Evolutionary conservation across 2,888 invertebrate species (phyloP), one percentile per base, ranked within the genome.

Genomic region (Euzophera pinguis): DNA sequence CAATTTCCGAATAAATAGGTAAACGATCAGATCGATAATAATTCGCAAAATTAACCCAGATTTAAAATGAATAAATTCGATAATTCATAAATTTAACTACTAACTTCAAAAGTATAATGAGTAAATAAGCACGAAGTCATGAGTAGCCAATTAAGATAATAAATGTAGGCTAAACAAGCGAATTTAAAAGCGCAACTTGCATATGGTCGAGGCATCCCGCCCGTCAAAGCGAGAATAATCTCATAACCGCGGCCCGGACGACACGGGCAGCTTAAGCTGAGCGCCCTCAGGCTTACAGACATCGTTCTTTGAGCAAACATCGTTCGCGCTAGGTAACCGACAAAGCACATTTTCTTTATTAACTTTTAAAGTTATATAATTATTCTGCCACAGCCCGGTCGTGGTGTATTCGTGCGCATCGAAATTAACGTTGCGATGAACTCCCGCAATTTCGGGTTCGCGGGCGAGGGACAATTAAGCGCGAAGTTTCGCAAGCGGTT

Each of bases 211-310:
- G 73, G 72, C 71, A 69, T 59, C 69, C 73, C 77, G 59, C 69
- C 73, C 77, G 81, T 83, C 85, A 85, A 85, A 87, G 85, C 80
- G 79, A 81, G 78, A 80, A 80, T 87, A 84, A 87, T 86, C 84
- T 84, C 84, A 86, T 87, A 86, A 87, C 83, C 74, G 76, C 74
- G 75, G 71, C 70, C 73, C 74, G 75, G 78, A 75, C 81, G 76
- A 81, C 78, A 74, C 72, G 77, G 71, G 61, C 77, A 77, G 79
- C 80, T 79, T 81, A 78, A 73, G 75, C 75, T 64, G 72, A 80
- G 81, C 78, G 78, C 81, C 79, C 81, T 81, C 77, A 63, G 77
- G 78, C 78, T 78, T 73, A 45, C 45, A 76, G 71, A 75, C 74
- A 78, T 78, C 75, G 75, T 77, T 80, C 82, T 83, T 81, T 81